Evolutionary conservation across 2,113 vertebrate genomes (phyloP).

Genomic region (Pygoscelis adeliae): DNA sequence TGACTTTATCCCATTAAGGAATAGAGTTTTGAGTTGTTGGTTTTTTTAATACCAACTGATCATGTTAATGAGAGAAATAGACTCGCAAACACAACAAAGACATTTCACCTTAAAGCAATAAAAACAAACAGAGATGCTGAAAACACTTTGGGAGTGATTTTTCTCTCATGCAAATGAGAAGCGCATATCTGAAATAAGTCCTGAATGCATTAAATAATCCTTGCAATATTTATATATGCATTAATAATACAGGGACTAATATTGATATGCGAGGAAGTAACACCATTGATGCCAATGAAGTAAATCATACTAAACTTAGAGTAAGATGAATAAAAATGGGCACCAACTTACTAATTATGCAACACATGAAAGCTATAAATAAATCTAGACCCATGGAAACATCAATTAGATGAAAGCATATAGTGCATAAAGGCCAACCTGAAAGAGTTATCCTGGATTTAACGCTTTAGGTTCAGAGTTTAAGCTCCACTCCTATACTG

Average conservation of each 20-base stretch:
- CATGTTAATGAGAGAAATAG: not conserved
- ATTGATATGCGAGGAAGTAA: not conserved
- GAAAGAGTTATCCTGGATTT: not conserved
- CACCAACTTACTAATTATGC: not conserved
- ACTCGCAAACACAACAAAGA: not conserved
- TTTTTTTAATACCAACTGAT: not conserved
- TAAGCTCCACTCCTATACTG: not conserved
- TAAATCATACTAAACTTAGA: constrained; percentile 1
- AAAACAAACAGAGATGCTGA: not conserved
- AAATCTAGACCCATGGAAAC: not conserved
- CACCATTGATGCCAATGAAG: not conserved
- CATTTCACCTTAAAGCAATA: not conserved
- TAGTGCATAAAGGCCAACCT: not conserved
- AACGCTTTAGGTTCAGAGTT: not conserved
- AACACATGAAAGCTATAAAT: not conserved
- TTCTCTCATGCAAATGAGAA: not conserved
- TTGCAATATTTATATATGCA: not conserved
- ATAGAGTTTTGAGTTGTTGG: not conserved
- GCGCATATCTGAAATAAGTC: not conserved
- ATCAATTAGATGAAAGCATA: not conserved
- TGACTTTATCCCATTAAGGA: not conserved
- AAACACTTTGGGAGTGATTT: not conserved
- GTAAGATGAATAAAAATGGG: not conserved
- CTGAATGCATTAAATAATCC: not conserved
- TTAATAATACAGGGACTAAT: constrained; percentile 2